These are phyloP conservation scores for Clivina fossor DNA, from an alignment of 2,888 invertebrate genomes.

Conservation along the genomic window DNA sequence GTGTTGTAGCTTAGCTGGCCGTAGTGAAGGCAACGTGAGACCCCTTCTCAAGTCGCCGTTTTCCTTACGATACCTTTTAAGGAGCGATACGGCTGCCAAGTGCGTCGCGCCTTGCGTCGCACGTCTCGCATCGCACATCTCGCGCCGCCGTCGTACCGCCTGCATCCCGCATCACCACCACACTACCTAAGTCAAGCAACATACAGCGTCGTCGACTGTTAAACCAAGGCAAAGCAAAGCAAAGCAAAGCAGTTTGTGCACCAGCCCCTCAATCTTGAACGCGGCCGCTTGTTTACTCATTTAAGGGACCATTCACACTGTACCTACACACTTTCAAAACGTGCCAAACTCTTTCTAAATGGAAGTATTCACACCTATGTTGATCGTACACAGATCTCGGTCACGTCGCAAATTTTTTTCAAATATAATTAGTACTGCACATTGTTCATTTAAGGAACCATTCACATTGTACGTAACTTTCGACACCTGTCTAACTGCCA, in stretches of 20 bases:
- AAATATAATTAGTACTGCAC: no score
- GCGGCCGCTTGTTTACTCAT: no score
- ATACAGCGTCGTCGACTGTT: constrained; percentile 5
- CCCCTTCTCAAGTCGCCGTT: constrained; percentile 52
- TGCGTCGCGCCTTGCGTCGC: constrained; percentile 51
- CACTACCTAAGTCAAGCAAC: constrained; percentile 31
- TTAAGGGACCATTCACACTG: no score
- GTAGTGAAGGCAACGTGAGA: constrained; percentile 41
- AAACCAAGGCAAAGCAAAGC: constrained; percentile 2
- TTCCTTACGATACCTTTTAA: constrained; percentile 50
- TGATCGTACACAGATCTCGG: no score
- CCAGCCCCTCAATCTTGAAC: no score
- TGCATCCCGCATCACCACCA: constrained; percentile 35
- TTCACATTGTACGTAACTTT: no score
- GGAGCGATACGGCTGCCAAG: constrained; percentile 53
- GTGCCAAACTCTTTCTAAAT: no score
- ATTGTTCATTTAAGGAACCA: no score
- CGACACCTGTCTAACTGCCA: no score
- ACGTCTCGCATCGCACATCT: constrained; percentile 38
- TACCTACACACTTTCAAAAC: neutral
- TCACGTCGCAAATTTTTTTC: no score
- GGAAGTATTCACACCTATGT: no score
- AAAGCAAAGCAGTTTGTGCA: neutral
- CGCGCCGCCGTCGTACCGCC: constrained; percentile 35
- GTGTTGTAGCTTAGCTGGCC: no score